Evolutionary conservation across 2,888 invertebrate species (phyloP).

Genomic region (Resseliella maxima): DNA sequence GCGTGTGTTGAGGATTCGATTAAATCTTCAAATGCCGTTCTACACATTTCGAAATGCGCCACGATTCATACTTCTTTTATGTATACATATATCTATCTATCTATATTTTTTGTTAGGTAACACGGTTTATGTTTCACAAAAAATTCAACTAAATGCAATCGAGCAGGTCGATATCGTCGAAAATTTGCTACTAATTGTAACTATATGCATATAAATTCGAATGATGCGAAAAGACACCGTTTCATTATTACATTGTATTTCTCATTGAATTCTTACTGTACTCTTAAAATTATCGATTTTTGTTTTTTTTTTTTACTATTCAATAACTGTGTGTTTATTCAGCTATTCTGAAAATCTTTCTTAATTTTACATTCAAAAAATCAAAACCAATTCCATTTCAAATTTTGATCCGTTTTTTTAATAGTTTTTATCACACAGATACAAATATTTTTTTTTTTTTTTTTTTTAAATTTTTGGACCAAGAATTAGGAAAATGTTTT

Average conservation of each 20-base stretch:
- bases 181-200: neutral
- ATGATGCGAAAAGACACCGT: conserved; percentile 46
- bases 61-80: no score
- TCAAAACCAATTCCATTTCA: neutral
- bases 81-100: no score
- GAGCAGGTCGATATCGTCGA: neutral
- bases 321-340: neutral
- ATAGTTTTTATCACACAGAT: no score
- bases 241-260: neutral
- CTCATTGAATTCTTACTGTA: neutral
- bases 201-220: conserved; percentile 26
- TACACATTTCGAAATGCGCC: no score
- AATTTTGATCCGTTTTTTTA: neutral
- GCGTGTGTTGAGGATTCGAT: no score
- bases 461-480: no score
- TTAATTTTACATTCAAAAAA: neutral
- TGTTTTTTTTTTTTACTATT: neutral
- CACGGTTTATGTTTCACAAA: no score
- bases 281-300: neutral
- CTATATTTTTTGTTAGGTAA: no score
- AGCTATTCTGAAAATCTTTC: no score
- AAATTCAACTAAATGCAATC: neutral
- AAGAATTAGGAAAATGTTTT: no score
- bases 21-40: no score
- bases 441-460: no score